Percentiles rank a stretch among this genome's conserved stretches.
These are phyloP conservation scores for Chlorops oryzae DNA, from an alignment of 1,140 invertebrate genomes.

Conservation along the genomic window DNA sequence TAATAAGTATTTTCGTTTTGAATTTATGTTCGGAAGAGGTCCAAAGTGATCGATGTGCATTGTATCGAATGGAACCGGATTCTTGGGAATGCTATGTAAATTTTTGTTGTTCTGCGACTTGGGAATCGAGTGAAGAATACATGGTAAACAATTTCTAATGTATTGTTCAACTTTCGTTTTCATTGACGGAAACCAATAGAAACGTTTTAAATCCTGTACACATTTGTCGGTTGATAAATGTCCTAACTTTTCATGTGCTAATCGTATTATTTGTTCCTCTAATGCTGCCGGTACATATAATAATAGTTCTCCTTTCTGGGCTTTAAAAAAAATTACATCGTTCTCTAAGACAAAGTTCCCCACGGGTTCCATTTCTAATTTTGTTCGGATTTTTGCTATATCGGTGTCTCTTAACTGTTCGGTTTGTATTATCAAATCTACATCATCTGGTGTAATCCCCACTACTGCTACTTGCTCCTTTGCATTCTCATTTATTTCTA, in stretches of 20 bases:
- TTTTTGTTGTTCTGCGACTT: constrained; percentile 19
- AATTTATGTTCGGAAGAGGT: constrained; percentile 27
- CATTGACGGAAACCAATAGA: constrained; percentile 29
- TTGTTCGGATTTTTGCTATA: too few relatives aligned
- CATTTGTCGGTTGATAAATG: constrained; percentile 15
- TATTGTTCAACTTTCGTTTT: constrained; percentile 20
- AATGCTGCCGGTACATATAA: not conserved
- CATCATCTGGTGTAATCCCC: too few relatives aligned
- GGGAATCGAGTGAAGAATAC: constrained; percentile 19
- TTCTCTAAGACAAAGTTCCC: too few relatives aligned
- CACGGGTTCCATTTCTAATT: too few relatives aligned
- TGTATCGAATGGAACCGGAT: constrained; percentile 22
- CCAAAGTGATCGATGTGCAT: constrained; percentile 34
- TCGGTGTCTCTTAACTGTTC: too few relatives aligned
- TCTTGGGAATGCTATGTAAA: constrained; percentile 32
- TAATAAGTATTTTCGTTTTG: constrained; percentile 46
- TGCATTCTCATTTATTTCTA: too few relatives aligned
- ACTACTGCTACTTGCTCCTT: too few relatives aligned
- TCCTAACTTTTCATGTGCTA: not conserved
- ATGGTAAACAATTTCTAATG: constrained; percentile 21
- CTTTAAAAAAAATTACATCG: not conserved
- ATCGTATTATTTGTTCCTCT: not conserved
- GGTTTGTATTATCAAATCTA: too few relatives aligned
- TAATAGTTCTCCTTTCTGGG: not conserved
- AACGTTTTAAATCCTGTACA: constrained; percentile 9